These are phyloP conservation scores for Serrognathus titanus DNA, from an alignment of 2,888 invertebrate species.

Conservation along the genomic window DNA sequence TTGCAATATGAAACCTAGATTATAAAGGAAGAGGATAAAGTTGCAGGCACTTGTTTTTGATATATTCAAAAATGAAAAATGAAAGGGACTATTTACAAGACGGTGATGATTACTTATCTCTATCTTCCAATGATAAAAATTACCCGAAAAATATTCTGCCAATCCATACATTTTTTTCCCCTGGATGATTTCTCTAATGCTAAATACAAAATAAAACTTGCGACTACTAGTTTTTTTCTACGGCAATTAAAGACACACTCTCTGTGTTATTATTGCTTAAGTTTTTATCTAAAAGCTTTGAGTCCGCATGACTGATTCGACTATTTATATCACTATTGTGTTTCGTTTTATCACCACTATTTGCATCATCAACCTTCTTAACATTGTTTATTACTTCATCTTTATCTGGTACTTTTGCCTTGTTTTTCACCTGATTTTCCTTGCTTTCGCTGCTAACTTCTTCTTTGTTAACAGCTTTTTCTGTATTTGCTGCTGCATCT, in stretches of 20 bases:
- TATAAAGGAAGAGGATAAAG: too few relatives aligned
- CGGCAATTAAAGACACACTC: constrained; percentile 17
- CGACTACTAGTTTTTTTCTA: constrained; percentile 4
- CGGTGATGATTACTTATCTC: too few relatives aligned
- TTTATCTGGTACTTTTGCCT: background rate
- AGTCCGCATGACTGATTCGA: constrained; percentile 6
- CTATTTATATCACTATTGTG: constrained; percentile 13
- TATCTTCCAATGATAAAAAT: too few relatives aligned
- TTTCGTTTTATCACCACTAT: constrained; percentile 5
- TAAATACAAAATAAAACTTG: constrained; percentile 6
- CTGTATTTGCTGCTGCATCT: background rate
- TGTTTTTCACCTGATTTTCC: background rate
- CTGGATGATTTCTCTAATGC: too few relatives aligned
- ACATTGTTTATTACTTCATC: constrained; percentile 1
- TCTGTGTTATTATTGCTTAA: constrained; percentile 21
- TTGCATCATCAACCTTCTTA: background rate
- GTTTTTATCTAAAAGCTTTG: constrained; percentile 16
- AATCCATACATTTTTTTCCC: too few relatives aligned
- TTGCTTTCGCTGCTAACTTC: constrained; percentile 9
- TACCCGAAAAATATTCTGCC: too few relatives aligned
- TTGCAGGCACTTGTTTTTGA: too few relatives aligned
- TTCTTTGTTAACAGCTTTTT: background rate
- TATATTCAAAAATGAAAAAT: too few relatives aligned
- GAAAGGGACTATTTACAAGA: too few relatives aligned
- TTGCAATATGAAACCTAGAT: too few relatives aligned